A percentile compares a stretch with the other conserved stretches of the same genome.
phyloP scores from a whole-genome alignment of 2,888 invertebrate genomes.

The Tipula unca region DNA sequence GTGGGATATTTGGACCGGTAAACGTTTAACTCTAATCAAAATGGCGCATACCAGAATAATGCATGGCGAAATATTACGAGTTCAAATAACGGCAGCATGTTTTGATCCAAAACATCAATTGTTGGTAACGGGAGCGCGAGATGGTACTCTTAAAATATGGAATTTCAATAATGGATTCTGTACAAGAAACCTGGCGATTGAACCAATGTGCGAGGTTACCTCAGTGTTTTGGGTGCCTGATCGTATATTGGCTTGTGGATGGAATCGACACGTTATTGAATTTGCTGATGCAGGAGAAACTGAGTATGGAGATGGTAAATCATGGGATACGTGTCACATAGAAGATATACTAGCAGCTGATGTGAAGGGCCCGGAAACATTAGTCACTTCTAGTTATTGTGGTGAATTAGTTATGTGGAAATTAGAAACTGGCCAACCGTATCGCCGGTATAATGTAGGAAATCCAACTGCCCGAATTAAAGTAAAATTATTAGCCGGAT shows the following conservation, averaged over 20 bases:
- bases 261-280: slow-evolving; percentile 67
- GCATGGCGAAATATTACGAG: slow-evolving; percentile 55
- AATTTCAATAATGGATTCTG: slow-evolving; percentile 75
- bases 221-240: slow-evolving; percentile 48
- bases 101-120: slow-evolving; percentile 67
- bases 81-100: slow-evolving; percentile 68
- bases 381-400: slow-evolving; percentile 68
- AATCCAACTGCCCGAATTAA: slow-evolving; percentile 39
- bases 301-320: slow-evolving; percentile 51
- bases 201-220: slow-evolving; percentile 50
- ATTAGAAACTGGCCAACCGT: slow-evolving; percentile 71
- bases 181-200: slow-evolving; percentile 56
- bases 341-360: slow-evolving; percentile 69
- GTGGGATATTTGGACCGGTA: slow-evolving; percentile 68
- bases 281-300: slow-evolving; percentile 48
- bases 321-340: slow-evolving; percentile 62
- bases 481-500: slow-evolving; percentile 25
- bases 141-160: slow-evolving; percentile 72
- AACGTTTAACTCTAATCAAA: slow-evolving; percentile 56
- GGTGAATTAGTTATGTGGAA: slow-evolving; percentile 78
- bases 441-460: slow-evolving; percentile 43
- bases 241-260: slow-evolving; percentile 68
- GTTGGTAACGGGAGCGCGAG: slow-evolving; percentile 67
- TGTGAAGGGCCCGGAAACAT: slow-evolving; percentile 53
- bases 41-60: slow-evolving; percentile 60